Conservation (phyloP, 1,140 invertebrate genomes). For the Pogonus chalceus region DNA sequence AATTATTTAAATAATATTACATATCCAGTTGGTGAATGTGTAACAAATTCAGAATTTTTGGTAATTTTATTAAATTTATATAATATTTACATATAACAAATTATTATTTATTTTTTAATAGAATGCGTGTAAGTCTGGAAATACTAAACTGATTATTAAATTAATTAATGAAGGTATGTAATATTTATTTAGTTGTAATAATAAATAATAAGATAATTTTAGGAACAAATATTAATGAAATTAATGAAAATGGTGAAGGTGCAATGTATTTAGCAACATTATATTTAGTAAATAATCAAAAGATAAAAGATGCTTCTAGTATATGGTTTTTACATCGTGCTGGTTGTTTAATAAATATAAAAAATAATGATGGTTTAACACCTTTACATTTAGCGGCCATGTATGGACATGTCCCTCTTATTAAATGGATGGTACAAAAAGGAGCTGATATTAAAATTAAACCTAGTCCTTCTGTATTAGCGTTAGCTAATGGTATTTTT, state of each 20-base stretch:
- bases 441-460: not conserved
- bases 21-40: no score
- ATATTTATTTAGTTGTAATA: not conserved
- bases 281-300: not conserved
- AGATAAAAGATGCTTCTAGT: not conserved
- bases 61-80: not conserved
- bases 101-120: not conserved
- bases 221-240: not conserved
- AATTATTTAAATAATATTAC: no score
- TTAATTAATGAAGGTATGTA: not conserved
- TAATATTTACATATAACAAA: not conserved
- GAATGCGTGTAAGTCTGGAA: not conserved
- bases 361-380: not conserved
- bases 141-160: not conserved
- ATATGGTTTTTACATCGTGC: not conserved
- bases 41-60: not conserved
- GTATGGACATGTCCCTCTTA: not conserved
- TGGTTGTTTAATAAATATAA: not conserved
- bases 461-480: not conserved
- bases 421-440: not conserved
- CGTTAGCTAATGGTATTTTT: not conserved
- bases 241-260: not conserved
- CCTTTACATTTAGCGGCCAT: not conserved
- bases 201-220: not conserved
- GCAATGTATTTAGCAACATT: not conserved